These are phyloP conservation scores for Apus apus DNA, from an alignment of 2,113 vertebrate species.

Conservation along the genomic window DNA sequence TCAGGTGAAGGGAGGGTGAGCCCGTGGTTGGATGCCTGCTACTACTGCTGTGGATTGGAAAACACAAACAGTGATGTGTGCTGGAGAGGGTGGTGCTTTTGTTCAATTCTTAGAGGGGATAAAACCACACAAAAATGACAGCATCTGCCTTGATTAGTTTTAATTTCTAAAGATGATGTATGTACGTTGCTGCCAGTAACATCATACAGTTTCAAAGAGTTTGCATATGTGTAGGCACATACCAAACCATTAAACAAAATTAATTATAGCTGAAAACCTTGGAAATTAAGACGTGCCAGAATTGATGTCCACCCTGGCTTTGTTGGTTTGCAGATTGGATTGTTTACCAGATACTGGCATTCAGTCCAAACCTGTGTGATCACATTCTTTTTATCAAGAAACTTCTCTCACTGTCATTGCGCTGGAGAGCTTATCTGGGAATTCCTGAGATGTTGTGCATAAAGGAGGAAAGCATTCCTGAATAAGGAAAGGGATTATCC, in stretches of 20 bases:
- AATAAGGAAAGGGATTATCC: slow-evolving; percentile 1
- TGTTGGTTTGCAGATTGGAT: neutral
- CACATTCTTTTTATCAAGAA: neutral
- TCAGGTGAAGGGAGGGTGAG: neutral
- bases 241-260: neutral
- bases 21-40: neutral
- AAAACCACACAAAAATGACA: neutral
- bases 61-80: neutral
- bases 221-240: neutral
- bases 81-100: neutral
- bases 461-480: neutral
- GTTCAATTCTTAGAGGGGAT: neutral
- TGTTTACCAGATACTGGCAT: neutral
- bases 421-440: neutral
- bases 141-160: neutral
- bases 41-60: neutral
- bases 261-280: neutral
- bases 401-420: neutral
- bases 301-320: neutral
- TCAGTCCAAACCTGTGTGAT: neutral
- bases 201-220: neutral
- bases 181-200: neutral
- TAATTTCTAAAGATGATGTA: neutral
- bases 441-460: neutral
- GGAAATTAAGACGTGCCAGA: neutral